phyloP scores from a whole-genome alignment of 2,113 vertebrate species.

The Callipepla squamata region DNA sequence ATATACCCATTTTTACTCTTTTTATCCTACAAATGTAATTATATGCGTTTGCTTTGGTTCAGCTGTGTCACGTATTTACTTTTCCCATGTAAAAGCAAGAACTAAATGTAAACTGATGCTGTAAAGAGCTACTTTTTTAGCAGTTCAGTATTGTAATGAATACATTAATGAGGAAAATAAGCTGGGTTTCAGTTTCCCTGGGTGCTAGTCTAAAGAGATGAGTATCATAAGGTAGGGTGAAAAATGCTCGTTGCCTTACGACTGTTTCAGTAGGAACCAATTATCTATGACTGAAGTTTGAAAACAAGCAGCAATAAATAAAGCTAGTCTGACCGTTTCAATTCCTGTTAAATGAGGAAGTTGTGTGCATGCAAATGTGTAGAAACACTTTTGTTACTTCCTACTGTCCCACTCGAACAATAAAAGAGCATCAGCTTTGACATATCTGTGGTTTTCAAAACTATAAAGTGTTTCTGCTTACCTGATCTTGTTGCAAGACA shows the following conservation, averaged over 20 bases:
- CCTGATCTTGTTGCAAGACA: slow-evolving; percentile 86
- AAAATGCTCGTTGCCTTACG: not conserved
- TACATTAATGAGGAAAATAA: not conserved
- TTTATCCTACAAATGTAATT: accelerated
- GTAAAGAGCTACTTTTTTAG: not conserved
- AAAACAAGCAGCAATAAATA: not conserved
- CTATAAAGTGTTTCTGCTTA: slow-evolving; percentile 19
- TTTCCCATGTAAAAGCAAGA: not conserved
- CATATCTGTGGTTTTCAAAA: not conserved
- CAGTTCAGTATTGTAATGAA: too few species aligned
- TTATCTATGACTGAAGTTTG: not conserved
- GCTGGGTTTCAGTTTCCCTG: not conserved
- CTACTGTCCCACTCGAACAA: not conserved
- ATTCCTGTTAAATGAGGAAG: slow-evolving; percentile 14
- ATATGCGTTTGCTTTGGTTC: too few species aligned
- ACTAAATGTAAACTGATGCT: not conserved
- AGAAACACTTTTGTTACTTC: slow-evolving; percentile 6
- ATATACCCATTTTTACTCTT: not conserved
- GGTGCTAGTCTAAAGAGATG: not conserved
- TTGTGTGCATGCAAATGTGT: not conserved
- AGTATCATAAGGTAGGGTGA: not conserved
- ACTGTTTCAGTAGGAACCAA: not conserved
- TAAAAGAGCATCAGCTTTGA: not conserved
- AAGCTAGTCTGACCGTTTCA: not conserved
- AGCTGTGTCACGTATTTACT: not conserved